These are phyloP conservation scores for Vespertilio murinus DNA, from an alignment of 2,797 vertebrate genomes.

Conservation along the genomic window DNA sequence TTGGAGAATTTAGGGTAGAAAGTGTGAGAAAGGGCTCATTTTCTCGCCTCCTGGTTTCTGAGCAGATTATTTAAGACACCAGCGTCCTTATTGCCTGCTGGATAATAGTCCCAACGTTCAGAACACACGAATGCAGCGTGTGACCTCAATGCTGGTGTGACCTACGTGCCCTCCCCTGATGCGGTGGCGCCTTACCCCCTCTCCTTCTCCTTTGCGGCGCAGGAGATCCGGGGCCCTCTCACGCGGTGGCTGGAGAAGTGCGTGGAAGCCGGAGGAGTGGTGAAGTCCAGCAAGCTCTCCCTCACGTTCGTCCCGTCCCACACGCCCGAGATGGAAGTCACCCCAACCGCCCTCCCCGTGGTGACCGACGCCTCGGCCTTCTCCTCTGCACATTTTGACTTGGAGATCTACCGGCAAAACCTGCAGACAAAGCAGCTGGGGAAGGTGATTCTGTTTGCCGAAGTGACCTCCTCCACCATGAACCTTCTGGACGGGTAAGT, in stretches of 20 bases:
- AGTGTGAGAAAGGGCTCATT: neutral
- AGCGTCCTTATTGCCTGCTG: neutral
- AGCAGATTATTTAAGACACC: neutral
- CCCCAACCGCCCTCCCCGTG: constrained; percentile 84
- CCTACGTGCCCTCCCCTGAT: neutral
- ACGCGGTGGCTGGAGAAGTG: constrained; percentile 86
- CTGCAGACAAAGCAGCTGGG: constrained; percentile 89
- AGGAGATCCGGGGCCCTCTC: constrained; percentile 82
- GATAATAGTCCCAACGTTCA: neutral
- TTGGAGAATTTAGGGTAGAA: neutral
- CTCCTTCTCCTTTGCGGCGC: neutral
- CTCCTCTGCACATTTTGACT: constrained; percentile 86
- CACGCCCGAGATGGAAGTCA: constrained; percentile 68
- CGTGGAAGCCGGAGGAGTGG: constrained; percentile 81
- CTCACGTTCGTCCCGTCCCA: constrained; percentile 82
- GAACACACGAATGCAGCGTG: neutral
- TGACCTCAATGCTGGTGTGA: neutral
- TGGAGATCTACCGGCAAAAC: constrained; percentile 87
- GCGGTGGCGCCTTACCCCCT: neutral
- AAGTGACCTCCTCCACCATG: constrained; percentile 92
- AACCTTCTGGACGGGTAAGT: constrained; percentile 93
- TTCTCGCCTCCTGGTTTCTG: constrained; percentile 13
- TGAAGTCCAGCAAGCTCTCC: constrained; percentile 83
- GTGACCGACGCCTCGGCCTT: constrained; percentile 82
- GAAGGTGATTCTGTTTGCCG: constrained; percentile 88